phyloP scores from a whole-genome alignment of 2,888 invertebrate species.

The Tridacna crocea region DNA sequence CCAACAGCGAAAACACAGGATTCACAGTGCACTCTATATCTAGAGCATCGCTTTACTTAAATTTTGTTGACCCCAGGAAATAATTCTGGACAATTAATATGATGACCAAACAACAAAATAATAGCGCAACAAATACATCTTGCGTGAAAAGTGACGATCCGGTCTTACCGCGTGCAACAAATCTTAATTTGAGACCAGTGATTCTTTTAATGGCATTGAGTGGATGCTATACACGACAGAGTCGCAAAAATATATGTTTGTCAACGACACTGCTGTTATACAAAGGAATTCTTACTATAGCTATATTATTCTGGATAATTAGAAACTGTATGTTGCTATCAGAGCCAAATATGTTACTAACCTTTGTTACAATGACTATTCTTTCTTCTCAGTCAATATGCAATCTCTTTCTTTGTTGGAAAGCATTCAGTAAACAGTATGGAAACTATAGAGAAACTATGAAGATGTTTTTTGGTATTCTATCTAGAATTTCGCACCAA shows the following conservation, averaged over 20 bases:
- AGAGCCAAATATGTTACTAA: neutral
- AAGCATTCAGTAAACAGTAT: slow-evolving; percentile 1
- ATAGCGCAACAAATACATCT: neutral
- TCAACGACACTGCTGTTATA: neutral
- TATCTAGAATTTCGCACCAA: neutral
- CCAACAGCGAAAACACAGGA: no score
- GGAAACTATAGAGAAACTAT: slow-evolving; percentile 2
- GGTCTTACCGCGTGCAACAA: neutral
- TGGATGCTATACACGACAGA: slow-evolving; percentile 1
- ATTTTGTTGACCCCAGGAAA: no score
- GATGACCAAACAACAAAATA: neutral
- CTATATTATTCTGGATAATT: neutral
- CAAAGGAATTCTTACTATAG: neutral
- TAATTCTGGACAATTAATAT: neutral
- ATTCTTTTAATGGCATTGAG: slow-evolving; percentile 2
- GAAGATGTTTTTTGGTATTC: neutral
- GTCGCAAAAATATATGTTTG: no score
- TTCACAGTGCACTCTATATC: no score
- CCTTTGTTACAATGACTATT: neutral
- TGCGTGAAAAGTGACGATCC: neutral
- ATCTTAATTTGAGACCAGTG: slow-evolving; percentile 9
- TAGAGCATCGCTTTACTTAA: no score
- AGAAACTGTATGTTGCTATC: neutral
- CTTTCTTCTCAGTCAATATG: slow-evolving; percentile 1
- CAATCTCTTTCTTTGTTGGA: slow-evolving; percentile 10